Conservation (phyloP, 2,888 invertebrate genomes). For the Fissipunctia ypsillon region DNA sequence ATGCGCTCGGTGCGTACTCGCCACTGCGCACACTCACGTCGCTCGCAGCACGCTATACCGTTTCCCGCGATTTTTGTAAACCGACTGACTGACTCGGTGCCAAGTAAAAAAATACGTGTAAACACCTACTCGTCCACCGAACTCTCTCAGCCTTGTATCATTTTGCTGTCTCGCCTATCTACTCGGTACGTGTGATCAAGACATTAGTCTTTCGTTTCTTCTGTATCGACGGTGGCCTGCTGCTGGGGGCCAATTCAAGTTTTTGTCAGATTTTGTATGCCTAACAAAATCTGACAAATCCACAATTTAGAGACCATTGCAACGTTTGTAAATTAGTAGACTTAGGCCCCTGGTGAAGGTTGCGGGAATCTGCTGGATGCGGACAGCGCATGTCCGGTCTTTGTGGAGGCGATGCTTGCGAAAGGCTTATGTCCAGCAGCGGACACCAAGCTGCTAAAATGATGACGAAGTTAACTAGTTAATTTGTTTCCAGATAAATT, state of each 20-base stretch:
- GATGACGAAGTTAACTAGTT: not conserved
- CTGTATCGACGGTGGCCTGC: not conserved
- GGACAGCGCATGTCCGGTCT: too few relatives aligned
- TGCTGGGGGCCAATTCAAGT: not conserved
- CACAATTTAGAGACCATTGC: not conserved
- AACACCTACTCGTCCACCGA: too few relatives aligned
- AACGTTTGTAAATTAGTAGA: not conserved
- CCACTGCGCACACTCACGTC: too few relatives aligned
- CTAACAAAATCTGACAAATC: not conserved
- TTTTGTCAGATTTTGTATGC: not conserved
- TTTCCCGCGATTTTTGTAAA: too few relatives aligned
- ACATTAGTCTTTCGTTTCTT: not conserved
- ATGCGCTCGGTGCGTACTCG: too few relatives aligned
- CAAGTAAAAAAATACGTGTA: too few relatives aligned
- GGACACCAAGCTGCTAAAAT: not conserved
- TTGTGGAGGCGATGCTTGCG: not conserved
- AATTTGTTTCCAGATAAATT: conserved; percentile 92
- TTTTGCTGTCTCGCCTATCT: too few relatives aligned
- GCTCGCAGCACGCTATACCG: too few relatives aligned
- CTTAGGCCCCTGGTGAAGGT: not conserved
- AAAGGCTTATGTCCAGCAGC: not conserved
- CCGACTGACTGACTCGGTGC: too few relatives aligned
- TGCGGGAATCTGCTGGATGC: not conserved
- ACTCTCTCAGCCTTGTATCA: too few relatives aligned
- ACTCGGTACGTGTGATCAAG: too few relatives aligned